Percentiles rank a stretch among this genome's conserved stretches.
Evolutionary conservation across 1,140 invertebrate genomes (phyloP).

Genomic region (Phocides pigmalion): DNA sequence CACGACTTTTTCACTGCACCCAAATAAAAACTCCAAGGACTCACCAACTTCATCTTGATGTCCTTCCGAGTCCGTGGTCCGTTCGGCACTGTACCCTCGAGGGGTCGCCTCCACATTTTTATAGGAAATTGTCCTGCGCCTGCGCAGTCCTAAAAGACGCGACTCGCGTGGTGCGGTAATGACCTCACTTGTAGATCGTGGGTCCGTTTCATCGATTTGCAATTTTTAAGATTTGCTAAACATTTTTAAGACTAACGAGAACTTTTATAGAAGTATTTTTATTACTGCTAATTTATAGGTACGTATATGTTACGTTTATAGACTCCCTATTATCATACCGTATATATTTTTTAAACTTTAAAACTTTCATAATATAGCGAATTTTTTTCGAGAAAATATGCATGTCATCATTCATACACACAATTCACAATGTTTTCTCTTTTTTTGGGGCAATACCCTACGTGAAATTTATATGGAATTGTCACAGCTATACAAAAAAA

Average conservation of each 20-base stretch:
- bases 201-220: constrained; percentile 6
- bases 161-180: constrained; percentile 54
- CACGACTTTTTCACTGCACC: constrained; percentile 52
- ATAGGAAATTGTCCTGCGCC: constrained; percentile 72
- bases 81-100: constrained; percentile 66
- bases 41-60: constrained; percentile 78
- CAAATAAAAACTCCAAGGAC: constrained; percentile 64
- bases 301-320: no score
- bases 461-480: no score
- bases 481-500: no score
- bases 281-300: no score
- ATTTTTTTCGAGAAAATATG: no score
- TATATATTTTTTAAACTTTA: no score
- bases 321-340: no score
- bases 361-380: no score
- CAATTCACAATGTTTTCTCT: no score
- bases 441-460: no score
- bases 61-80: constrained; percentile 69
- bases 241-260: not conserved
- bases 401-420: no score
- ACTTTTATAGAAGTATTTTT: no score
- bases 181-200: constrained; percentile 56
- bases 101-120: constrained; percentile 72
- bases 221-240: constrained; percentile 1
- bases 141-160: constrained; percentile 47